phyloP scores from a whole-genome alignment of 1,140 invertebrate genomes.

The Drosophila rufa region DNA sequence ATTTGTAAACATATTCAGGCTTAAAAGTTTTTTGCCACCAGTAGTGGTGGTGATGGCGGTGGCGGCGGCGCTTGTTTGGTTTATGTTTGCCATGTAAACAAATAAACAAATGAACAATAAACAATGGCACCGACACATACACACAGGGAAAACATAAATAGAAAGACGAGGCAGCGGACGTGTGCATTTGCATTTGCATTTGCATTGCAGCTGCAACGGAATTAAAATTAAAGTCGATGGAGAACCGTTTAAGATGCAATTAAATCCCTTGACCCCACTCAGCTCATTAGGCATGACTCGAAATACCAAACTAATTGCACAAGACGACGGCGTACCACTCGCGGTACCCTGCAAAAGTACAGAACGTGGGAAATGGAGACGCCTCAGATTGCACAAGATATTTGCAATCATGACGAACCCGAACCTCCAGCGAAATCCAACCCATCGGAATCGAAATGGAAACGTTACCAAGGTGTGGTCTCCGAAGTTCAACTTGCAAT shows the following conservation, averaged over 20 bases:
- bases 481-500: slow-evolving; percentile 70
- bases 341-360: not conserved
- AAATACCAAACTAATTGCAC: slow-evolving; percentile 60
- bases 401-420: slow-evolving; percentile 55
- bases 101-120: slow-evolving; percentile 73
- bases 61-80: slow-evolving; percentile 68
- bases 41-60: slow-evolving; percentile 10
- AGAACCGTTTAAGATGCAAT: slow-evolving; percentile 66
- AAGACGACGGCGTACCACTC: slow-evolving; percentile 3
- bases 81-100: slow-evolving; percentile 74
- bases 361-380: slow-evolving; percentile 76
- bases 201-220: slow-evolving; percentile 37
- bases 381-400: slow-evolving; percentile 70
- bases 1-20: slow-evolving; percentile 39
- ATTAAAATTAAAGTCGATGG: slow-evolving; percentile 35
- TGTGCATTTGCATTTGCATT: slow-evolving; percentile 37
- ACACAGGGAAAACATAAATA: slow-evolving; percentile 42
- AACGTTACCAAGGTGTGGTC: slow-evolving; percentile 48
- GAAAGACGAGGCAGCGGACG: slow-evolving; percentile 28
- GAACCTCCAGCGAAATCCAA: slow-evolving; percentile 49
- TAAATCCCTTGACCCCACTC: slow-evolving; percentile 60
- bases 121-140: slow-evolving; percentile 23
- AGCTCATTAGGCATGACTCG: slow-evolving; percentile 32
- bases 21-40: slow-evolving; percentile 60
- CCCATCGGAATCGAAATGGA: slow-evolving; percentile 30